Evolutionary conservation across 2,113 vertebrate species (phyloP).

Genomic region (Oceanodroma tethys): DNA sequence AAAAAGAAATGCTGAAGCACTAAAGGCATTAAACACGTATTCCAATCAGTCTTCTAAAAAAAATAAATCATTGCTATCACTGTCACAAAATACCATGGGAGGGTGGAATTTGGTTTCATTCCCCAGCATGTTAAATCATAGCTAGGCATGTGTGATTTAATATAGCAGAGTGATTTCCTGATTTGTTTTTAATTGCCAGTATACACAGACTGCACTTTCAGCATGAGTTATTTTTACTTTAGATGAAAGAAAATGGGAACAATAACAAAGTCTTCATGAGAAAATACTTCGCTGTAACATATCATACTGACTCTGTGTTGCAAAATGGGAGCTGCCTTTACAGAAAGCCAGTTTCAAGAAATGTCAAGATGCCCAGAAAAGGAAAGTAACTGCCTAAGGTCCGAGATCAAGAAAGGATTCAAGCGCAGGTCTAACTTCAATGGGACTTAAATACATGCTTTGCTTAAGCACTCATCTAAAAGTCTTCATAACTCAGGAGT

Average conservation of each 20-base stretch:
- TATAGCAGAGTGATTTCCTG: slow-evolving; percentile 44
- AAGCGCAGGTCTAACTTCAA: neutral
- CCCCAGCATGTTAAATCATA: slow-evolving; percentile 30
- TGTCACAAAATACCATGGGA: neutral
- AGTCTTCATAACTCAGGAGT: neutral
- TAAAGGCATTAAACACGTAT: neutral
- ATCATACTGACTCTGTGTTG: neutral
- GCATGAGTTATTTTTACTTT: slow-evolving; percentile 50
- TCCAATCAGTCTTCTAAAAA: neutral
- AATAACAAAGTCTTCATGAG: slow-evolving; percentile 29
- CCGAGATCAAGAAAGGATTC: neutral
- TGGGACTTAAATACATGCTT: neutral
- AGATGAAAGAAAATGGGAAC: slow-evolving; percentile 40
- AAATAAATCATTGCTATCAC: neutral
- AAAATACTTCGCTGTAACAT: slow-evolving; percentile 2
- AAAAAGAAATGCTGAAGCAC: neutral
- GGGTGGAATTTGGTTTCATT: slow-evolving; percentile 21
- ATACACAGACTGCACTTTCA: slow-evolving; percentile 38
- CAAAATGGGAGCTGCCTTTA: neutral
- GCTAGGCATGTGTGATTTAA: slow-evolving; percentile 40
- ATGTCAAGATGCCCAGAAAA: neutral
- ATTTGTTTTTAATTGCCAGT: slow-evolving; percentile 53
- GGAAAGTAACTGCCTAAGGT: neutral
- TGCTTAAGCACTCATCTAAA: neutral
- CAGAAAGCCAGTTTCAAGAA: neutral